Evolutionary conservation across 2,797 vertebrate species (phyloP), one percentile per base, ranked within the genome.

Genomic region (Smutsia gigantea): DNA sequence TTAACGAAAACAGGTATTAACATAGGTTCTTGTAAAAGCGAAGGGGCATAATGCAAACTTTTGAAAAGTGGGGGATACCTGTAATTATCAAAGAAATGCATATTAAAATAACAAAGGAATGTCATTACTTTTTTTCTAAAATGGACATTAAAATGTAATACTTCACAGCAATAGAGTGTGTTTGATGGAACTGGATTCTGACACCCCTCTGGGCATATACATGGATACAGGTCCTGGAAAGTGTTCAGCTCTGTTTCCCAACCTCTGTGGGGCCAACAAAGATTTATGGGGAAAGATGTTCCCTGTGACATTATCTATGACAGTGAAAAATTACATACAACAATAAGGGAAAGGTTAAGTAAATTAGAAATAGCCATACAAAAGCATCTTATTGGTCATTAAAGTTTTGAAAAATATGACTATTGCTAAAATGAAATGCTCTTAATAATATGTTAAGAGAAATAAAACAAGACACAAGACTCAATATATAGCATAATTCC

Each of bases 321-420:
- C 61, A 82, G 5, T 82, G 83, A 95, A 57, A 83, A 90, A 74
- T 42, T 63, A 95, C 29, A 72, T 4, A 71, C 19, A 71, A 39
- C 17, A 46, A 63, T 31, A 59, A 88, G 42, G 31, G 42, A 88
- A 72, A 95, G 46, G 15, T 79, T 79, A 95, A 94, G 74, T 78
- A 82, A 90, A 69, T 69, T 46, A 89, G 34, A 84, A 78, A 59
- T 79, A 63, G 11, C 15, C 12, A 68, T 25, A 51, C 15, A 64
- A 14, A 77, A 14, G 12, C 39, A 53, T 71, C 64, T 51, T 68
- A 57, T 49, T 14, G 3, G 15, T 61, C 23, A 69, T 31, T 91
- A n/a, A 92, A 51, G 51, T 81, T 90, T 69, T 89, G 10, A 89
- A 72, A 68, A 85, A 90, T 18, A 78, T 42, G 14, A 17, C 64